Conservation (phyloP, 2,113 vertebrate genomes). For the Phasianus colchicus region DNA sequence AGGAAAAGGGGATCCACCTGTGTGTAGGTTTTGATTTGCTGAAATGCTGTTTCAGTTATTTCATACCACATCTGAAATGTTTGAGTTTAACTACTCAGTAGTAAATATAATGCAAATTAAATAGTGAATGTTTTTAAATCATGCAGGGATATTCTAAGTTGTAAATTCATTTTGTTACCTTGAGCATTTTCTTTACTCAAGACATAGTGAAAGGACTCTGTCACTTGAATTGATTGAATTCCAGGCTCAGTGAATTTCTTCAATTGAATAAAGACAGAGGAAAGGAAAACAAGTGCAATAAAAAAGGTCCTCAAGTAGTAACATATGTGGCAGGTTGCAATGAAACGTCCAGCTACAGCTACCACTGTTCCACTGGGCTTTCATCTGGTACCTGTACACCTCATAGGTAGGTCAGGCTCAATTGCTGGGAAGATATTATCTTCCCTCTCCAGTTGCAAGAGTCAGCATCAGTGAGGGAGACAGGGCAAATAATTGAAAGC, state of each 20-base stretch:
- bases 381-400: background rate
- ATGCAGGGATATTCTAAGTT: background rate
- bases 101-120: background rate
- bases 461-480: background rate
- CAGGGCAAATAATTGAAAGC: background rate
- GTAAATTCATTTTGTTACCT: background rate
- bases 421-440: background rate
- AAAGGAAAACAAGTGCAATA: background rate
- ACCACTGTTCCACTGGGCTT: background rate
- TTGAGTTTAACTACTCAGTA: background rate
- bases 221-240: background rate
- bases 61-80: background rate
- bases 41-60: background rate
- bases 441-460: background rate
- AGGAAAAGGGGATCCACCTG: background rate
- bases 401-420: background rate
- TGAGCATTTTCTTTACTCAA: conserved; percentile 4
- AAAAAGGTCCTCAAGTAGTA: background rate
- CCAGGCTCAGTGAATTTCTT: background rate
- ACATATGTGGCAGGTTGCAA: background rate
- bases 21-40: background rate
- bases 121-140: background rate
- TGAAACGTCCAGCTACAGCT: background rate
- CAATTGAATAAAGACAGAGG: background rate
- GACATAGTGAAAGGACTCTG: background rate